These are phyloP conservation scores for Sus cebifrons DNA, from an alignment of 2,797 vertebrate species.

Conservation along the genomic window DNA sequence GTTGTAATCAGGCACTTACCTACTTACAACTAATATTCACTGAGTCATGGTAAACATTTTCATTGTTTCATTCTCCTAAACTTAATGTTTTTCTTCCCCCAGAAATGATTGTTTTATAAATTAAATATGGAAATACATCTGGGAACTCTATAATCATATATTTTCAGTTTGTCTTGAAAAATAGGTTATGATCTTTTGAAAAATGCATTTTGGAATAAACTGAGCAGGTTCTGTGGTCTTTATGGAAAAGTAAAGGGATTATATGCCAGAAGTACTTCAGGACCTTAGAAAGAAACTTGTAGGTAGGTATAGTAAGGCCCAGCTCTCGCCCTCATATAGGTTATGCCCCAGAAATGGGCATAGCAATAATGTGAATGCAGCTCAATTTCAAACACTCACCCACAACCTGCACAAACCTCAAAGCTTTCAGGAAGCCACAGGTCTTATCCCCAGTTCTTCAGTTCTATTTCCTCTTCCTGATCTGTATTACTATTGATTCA, in stretches of 20 bases:
- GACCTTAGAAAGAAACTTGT: not conserved
- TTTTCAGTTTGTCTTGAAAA: constrained; percentile 3
- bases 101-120: not conserved
- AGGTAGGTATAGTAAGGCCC: not conserved
- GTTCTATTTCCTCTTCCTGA: not conserved
- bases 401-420: not conserved
- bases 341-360: not conserved
- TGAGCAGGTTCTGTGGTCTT: not conserved
- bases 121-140: not conserved
- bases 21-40: not conserved
- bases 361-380: not conserved
- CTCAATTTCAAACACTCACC: not conserved
- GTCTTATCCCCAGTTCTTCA: not conserved
- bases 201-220: constrained; percentile 7
- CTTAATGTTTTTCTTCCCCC: not conserved
- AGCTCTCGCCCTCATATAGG: not conserved
- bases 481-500: not conserved
- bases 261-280: not conserved
- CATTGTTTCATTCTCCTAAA: constrained; percentile 12
- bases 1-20: not conserved
- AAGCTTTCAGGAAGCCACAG: not conserved
- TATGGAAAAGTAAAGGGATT: not conserved
- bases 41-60: not conserved
- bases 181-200: not conserved
- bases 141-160: not conserved